Evolutionary conservation across 2,113 vertebrate genomes (phyloP), one percentile per base, ranked within the genome.

Genomic region (Peromyscus leucopus): DNA sequence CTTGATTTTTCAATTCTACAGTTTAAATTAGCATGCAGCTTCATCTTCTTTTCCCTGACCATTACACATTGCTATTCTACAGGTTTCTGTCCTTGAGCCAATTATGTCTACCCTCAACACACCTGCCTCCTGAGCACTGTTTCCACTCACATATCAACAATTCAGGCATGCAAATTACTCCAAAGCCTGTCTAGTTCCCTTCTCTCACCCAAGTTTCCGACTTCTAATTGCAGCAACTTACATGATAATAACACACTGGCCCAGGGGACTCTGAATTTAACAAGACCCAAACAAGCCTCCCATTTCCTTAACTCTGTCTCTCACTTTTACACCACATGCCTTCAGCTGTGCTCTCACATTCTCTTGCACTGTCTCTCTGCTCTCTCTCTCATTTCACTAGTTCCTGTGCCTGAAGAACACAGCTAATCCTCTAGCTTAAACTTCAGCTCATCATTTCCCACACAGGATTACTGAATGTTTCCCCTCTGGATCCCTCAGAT

Each of bases 61-160:
- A 33, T 51, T 84, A 76, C n/a, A 48, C 61, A 85, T 55, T 76
- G 59, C 51, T 89, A 95, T 97, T 85, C 88, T 22, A 75, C 15
- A 51, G 59, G 28, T 94, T 93, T 89, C 67, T 93, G 26, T 94
- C 94, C 94, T 96, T 79, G 48, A 92, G 33, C 65, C 85, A 92
- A 55, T 96, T 90, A 95, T 92, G 69, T 61, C 79, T 96, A 55
- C 71, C 69, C 84, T 92, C 69, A 85, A 57, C 48, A 84, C 9
- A 11, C 72, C 80, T 7, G 5, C 85, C 69, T 95, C 79, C 80
- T 86, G 51, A 92, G 71, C 51, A 85, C 11, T 67, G 46, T 93
- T 86, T 67, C 72, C 6, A 21, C 57, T 89, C 61, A 83, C 74
- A 7, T 9, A 42, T n/a, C 61, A 93, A 85, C 46, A 96, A 74